A percentile compares a stretch with the other conserved stretches of the same genome.
These are phyloP conservation scores for Phocoena sinus DNA, from an alignment of 2,113 vertebrate species.

Conservation along the genomic window DNA sequence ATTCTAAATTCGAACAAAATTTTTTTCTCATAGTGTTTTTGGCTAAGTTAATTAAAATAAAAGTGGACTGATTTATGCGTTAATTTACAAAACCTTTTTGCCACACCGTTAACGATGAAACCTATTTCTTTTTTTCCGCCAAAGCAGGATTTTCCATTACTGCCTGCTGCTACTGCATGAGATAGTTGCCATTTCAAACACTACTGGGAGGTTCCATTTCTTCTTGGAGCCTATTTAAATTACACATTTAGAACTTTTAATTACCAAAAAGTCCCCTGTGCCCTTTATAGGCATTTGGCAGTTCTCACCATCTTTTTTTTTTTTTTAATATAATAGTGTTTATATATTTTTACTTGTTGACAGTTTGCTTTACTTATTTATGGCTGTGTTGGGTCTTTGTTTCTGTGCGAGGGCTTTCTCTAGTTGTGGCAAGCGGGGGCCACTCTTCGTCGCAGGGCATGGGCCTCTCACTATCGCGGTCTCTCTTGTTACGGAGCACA, in stretches of 20 bases:
- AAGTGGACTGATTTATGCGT: slow-evolving; percentile 78
- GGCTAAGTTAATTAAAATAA: slow-evolving; percentile 77
- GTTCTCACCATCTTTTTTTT: neutral
- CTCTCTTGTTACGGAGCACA: too few relatives aligned
- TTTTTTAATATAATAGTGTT: too few relatives aligned
- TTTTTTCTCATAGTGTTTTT: slow-evolving; percentile 72
- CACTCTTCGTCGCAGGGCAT: too few relatives aligned
- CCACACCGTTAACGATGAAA: slow-evolving; percentile 74
- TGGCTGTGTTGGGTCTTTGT: too few relatives aligned
- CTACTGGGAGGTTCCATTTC: slow-evolving; percentile 67
- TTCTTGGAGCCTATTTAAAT: slow-evolving; percentile 69
- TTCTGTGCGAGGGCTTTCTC: too few relatives aligned
- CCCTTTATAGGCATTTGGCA: slow-evolving; percentile 32
- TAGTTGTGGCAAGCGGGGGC: too few relatives aligned
- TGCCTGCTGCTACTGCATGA: slow-evolving; percentile 55
- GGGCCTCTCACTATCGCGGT: too few relatives aligned
- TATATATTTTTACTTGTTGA: too few relatives aligned
- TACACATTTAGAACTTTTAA: slow-evolving; percentile 61
- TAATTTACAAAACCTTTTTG: slow-evolving; percentile 78
- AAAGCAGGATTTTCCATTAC: slow-evolving; percentile 78
- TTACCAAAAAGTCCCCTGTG: neutral
- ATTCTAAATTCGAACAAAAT: slow-evolving; percentile 67
- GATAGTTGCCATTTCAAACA: slow-evolving; percentile 74
- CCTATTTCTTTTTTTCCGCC: slow-evolving; percentile 38
- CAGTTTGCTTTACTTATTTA: too few relatives aligned